Evolutionary conservation across 2,888 invertebrate species (phyloP), one percentile per base, ranked within the genome.

Genomic region (Macaria liturata): DNA sequence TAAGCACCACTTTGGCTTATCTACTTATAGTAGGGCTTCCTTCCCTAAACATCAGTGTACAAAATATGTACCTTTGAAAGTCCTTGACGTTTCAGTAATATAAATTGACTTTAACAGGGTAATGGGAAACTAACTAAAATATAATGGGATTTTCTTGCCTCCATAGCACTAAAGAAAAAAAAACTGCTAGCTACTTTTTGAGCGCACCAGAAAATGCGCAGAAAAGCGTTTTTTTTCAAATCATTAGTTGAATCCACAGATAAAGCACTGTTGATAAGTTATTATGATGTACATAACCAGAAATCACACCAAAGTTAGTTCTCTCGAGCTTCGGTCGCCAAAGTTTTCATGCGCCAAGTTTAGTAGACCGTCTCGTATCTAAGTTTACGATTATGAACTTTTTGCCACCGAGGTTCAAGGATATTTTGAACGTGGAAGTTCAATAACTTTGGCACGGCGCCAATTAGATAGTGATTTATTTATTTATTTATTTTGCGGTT

Each of bases 351-450:
- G 39, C n/a, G 49, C 53, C 52, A 49, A 49, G 45, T 53, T 52
- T 3, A 7, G 42, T 46, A 20, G 31, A 9, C 37, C 2, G 6
- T 20, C 20, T 1, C 20, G 20, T 20, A 32, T 9, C 40, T 44
- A 46, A 44, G 44, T 51, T 39, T 50, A 46, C 47, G 30, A 42
- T 32, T 0, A 30, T 20, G 51, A 53, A 49, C 45, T 53, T 57
- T 52, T 53, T 49, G 49, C 44, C 9, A 30, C 9, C n/a, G 49
- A 42, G 42, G 46, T 58, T 53, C 49, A 54, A 58, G 57, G 52
- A 49, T 57, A 40, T 49, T 31, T 55, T 44, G 20, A 49, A 39
- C 37, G 46, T 47, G 31, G 39, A 46, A 54, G 45, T 57, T 53
- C 49, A 53, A 47, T 53, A 53, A 32, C 49, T 40, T 45, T 46